phyloP scores from a whole-genome alignment of 2,888 invertebrate genomes.

The Malthinus flaveolus region DNA sequence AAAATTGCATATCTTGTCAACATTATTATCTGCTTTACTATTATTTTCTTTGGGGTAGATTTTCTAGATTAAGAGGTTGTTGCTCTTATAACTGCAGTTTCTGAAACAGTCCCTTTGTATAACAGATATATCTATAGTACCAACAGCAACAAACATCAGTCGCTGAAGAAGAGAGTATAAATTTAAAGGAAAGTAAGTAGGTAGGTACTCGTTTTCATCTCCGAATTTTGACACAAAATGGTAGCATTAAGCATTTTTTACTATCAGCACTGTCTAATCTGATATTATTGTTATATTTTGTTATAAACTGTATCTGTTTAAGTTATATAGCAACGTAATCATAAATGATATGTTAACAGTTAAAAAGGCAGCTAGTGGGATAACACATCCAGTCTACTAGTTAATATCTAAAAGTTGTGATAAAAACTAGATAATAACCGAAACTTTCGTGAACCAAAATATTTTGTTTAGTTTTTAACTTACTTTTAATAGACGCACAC shows the following conservation, averaged over 20 bases:
- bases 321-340: slow-evolving; percentile 33
- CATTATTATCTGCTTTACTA: slow-evolving; percentile 45
- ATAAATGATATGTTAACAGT: slow-evolving; percentile 33
- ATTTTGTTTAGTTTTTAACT: no score
- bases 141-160: neutral
- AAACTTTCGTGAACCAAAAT: neutral
- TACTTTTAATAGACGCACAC: neutral
- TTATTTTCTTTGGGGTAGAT: slow-evolving; percentile 41
- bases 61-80: slow-evolving; percentile 34
- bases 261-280: slow-evolving; percentile 25
- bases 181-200: neutral
- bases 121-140: neutral
- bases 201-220: no score
- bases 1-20: slow-evolving; percentile 45
- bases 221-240: neutral
- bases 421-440: slow-evolving; percentile 4
- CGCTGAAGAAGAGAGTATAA: no score
- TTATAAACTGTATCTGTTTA: slow-evolving; percentile 26
- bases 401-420: slow-evolving; percentile 7
- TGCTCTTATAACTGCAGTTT: slow-evolving; percentile 6
- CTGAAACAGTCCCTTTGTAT: neutral
- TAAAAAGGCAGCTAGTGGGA: slow-evolving; percentile 28
- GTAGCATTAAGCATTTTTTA: slow-evolving; percentile 13
- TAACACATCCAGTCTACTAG: slow-evolving; percentile 23
- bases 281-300: slow-evolving; percentile 32